phyloP scores from a whole-genome alignment of 2,797 vertebrate genomes.

The Cossypha heuglini region DNA sequence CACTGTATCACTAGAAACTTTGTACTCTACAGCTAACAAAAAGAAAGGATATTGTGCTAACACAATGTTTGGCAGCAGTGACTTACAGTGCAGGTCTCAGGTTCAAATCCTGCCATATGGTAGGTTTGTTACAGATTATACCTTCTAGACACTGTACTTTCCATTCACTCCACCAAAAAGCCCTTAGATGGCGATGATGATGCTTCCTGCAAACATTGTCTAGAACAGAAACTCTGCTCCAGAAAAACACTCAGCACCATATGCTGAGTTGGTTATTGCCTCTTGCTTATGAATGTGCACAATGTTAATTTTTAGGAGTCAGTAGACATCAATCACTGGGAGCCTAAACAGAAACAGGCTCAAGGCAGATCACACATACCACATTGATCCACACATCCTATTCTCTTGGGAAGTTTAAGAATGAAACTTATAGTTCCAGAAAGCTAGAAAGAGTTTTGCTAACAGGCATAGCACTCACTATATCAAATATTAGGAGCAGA shows the following conservation, averaged over 20 bases:
- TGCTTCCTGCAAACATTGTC: neutral
- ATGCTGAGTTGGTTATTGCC: neutral
- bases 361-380: neutral
- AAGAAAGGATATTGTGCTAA: neutral
- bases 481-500: neutral
- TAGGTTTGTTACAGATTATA: neutral
- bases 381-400: neutral
- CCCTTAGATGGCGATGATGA: neutral
- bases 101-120: neutral
- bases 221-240: neutral
- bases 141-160: neutral
- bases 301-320: neutral
- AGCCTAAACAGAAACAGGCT: neutral
- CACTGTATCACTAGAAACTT: neutral
- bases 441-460: neutral
- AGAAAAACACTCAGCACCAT: neutral
- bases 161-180: neutral
- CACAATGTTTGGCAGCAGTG: neutral
- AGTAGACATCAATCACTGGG: neutral
- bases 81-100: neutral
- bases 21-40: neutral
- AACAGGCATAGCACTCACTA: neutral
- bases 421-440: neutral
- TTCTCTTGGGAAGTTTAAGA: neutral
- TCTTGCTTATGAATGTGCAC: neutral